phyloP scores from a whole-genome alignment of 2,113 vertebrate genomes.

The Actenoides lindsayi region DNA sequence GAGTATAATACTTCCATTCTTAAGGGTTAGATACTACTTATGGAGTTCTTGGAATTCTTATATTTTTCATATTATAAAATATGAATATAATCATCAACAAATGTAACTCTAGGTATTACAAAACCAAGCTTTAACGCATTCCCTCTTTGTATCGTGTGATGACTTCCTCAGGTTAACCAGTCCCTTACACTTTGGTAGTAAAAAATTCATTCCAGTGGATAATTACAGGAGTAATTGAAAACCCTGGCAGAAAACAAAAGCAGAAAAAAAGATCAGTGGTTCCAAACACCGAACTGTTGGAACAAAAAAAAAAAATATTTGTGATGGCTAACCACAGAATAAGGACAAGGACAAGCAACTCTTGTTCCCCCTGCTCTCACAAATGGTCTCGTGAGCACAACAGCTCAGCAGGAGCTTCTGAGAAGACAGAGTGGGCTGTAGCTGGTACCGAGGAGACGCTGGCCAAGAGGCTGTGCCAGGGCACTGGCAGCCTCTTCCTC shows the following conservation, averaged over 20 bases:
- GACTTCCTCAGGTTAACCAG: background rate
- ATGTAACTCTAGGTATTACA: background rate
- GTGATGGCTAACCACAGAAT: background rate
- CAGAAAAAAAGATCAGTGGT: slow-evolving; percentile 1
- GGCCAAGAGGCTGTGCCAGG: background rate
- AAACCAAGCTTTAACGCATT: background rate
- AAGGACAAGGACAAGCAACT: background rate
- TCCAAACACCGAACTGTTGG: background rate
- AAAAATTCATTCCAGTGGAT: background rate
- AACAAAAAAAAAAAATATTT: background rate
- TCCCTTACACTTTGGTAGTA: background rate
- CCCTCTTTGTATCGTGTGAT: background rate
- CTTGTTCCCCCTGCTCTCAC: background rate
- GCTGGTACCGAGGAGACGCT: background rate
- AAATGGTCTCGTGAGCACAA: background rate
- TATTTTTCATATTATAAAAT: background rate
- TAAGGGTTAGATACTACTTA: background rate
- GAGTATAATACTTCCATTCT: background rate
- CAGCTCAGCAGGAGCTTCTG: slow-evolving; percentile 4
- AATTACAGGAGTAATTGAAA: slow-evolving; percentile 9
- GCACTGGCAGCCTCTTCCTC: background rate
- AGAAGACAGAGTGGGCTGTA: background rate
- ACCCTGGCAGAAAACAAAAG: slow-evolving; percentile 16
- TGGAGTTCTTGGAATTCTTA: background rate
- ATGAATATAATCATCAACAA: background rate